A percentile compares a stretch with the other conserved stretches of the same genome.
Conservation (phyloP, 2,888 invertebrate species). For the Folsomia manolachei region DNA sequence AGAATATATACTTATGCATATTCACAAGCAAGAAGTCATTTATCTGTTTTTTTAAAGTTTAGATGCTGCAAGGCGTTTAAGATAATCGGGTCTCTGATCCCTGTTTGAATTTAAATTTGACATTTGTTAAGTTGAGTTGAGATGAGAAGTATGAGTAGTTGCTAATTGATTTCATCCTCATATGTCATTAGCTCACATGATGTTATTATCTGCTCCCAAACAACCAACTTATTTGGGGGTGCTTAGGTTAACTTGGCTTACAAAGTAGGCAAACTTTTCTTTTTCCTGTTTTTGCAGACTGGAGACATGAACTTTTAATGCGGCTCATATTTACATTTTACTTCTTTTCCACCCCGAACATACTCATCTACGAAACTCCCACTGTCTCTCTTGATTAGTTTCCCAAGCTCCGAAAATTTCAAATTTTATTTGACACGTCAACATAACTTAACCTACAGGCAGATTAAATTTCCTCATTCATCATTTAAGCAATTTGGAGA, state of each 20-base stretch:
- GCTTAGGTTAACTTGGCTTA: too few species aligned
- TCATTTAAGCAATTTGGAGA: not conserved
- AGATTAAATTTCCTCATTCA: not conserved
- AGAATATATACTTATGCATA: too few species aligned
- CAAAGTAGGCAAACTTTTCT: too few species aligned
- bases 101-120: too few species aligned
- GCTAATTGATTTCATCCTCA: conserved; percentile 12
- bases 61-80: too few species aligned
- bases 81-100: too few species aligned
- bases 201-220: not conserved
- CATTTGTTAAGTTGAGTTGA: too few species aligned
- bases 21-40: too few species aligned
- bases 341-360: not conserved
- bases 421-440: not conserved
- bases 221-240: too few species aligned
- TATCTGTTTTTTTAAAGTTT: too few species aligned
- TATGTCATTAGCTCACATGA: not conserved
- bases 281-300: conserved; percentile 4
- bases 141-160: not conserved
- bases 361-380: too few species aligned
- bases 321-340: not conserved
- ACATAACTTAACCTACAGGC: not conserved
- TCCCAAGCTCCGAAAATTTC: not conserved
- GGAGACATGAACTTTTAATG: not conserved
- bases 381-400: not conserved